phyloP scores from a whole-genome alignment of 2,888 invertebrate species.

The Caenorhabditis imperialis region DNA sequence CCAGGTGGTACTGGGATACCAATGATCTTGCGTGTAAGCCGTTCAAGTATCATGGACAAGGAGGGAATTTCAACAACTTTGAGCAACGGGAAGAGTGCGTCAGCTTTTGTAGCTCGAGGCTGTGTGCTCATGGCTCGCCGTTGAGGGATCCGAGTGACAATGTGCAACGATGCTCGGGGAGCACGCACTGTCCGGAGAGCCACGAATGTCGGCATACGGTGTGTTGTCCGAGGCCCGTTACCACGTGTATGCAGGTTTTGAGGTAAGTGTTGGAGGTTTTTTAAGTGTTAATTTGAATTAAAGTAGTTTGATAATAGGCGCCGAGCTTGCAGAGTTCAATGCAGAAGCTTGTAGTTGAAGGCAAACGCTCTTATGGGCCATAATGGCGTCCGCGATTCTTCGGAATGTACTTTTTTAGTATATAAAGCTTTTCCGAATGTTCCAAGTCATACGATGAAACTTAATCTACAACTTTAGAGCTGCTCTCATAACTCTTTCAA shows the following conservation, averaged over 20 bases:
- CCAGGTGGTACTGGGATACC: slow-evolving; percentile 67
- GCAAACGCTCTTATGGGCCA: too few relatives aligned
- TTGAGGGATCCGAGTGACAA: slow-evolving; percentile 54
- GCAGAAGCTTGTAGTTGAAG: too few relatives aligned
- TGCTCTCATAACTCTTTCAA: too few relatives aligned
- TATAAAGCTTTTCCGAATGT: too few relatives aligned
- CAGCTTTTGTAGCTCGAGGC: slow-evolving; percentile 60
- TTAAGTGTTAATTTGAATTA: too few relatives aligned
- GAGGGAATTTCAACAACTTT: slow-evolving; percentile 76
- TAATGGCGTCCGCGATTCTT: too few relatives aligned
- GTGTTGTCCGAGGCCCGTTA: slow-evolving; percentile 68
- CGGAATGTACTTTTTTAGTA: too few relatives aligned
- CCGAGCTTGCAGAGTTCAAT: too few relatives aligned
- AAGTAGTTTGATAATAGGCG: too few relatives aligned
- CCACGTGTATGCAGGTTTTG: slow-evolving; percentile 29
- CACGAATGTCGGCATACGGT: slow-evolving; percentile 66
- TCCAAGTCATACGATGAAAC: too few relatives aligned
- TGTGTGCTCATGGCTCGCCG: slow-evolving; percentile 56
- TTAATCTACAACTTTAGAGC: too few relatives aligned
- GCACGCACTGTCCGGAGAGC: slow-evolving; percentile 66
- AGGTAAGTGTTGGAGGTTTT: too few relatives aligned
- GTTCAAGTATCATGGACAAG: slow-evolving; percentile 73
- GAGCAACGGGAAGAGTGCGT: slow-evolving; percentile 62
- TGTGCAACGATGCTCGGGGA: slow-evolving; percentile 56
- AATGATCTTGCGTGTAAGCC: slow-evolving; percentile 57